phyloP scores from a whole-genome alignment of 35 echinoderm and acorn worm genomes.

The Lytechinus pictus region DNA sequence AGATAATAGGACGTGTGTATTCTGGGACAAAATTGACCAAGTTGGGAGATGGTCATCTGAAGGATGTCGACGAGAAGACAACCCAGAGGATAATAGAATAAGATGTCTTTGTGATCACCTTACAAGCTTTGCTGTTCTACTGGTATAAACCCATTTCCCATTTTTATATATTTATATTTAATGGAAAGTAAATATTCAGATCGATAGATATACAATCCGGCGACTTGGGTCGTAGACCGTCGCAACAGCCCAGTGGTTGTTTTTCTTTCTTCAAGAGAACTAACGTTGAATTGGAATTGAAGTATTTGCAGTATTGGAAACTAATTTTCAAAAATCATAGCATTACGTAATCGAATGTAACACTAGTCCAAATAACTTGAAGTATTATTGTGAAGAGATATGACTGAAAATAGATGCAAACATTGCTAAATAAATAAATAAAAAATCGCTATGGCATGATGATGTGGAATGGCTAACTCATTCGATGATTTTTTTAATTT shows the following conservation, averaged over 20 bases:
- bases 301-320: neutral
- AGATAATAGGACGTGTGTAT: constrained; percentile 57
- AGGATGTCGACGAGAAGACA: constrained; percentile 46
- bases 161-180: neutral
- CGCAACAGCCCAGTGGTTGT: neutral
- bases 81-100: neutral
- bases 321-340: neutral
- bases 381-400: no score
- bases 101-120: constrained; percentile 63
- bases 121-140: constrained; percentile 62
- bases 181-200: neutral
- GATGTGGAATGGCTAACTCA: no score
- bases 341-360: neutral
- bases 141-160: constrained; percentile 37
- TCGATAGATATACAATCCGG: no score
- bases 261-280: neutral
- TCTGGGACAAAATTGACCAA: constrained; percentile 42
- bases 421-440: no score
- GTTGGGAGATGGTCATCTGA: constrained; percentile 50
- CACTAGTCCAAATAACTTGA: no score
- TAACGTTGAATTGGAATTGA: neutral
- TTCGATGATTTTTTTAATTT: no score
- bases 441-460: no score
- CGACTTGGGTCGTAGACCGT: neutral
- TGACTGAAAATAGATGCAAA: no score